Percentiles rank a stretch among this genome's conserved stretches.
Conservation (phyloP, 2,888 invertebrate species). For the Tiliacea citrago region DNA sequence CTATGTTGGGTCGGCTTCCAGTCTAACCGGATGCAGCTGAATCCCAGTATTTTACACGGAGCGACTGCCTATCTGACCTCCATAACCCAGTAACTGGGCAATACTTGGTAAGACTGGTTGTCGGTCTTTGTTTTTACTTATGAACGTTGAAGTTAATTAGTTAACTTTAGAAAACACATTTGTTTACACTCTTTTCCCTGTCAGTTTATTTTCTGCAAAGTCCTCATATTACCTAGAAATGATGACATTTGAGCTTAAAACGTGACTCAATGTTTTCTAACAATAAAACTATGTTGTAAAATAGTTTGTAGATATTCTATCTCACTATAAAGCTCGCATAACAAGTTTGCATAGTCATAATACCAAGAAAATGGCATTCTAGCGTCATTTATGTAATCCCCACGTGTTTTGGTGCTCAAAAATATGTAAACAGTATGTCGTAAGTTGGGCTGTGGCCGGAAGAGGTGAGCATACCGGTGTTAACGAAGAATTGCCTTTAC, state of each 20-base stretch:
- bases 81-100: no score
- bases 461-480: conserved; percentile 75
- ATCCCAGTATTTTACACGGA: no score
- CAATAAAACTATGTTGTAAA: conserved; percentile 53
- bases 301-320: conserved; percentile 50
- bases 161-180: not conserved
- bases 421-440: conserved; percentile 68
- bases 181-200: not conserved
- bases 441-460: conserved; percentile 74
- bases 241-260: conserved; percentile 35
- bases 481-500: conserved; percentile 68
- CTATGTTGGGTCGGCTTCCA: no score
- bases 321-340: conserved; percentile 53
- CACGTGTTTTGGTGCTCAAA: conserved; percentile 63
- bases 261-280: conserved; percentile 57
- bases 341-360: conserved; percentile 67
- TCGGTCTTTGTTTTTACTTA: not conserved
- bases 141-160: not conserved
- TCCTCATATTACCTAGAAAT: conserved; percentile 22
- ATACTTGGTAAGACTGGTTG: no score
- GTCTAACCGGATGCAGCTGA: no score
- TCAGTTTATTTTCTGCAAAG: conserved; percentile 21
- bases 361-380: conserved; percentile 67
- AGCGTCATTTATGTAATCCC: conserved; percentile 67
- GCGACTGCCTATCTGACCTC: no score